Base-by-base conservation (phyloP, 2,888 invertebrate genomes). In the Amblyjoppa fuscipennis region DNA sequence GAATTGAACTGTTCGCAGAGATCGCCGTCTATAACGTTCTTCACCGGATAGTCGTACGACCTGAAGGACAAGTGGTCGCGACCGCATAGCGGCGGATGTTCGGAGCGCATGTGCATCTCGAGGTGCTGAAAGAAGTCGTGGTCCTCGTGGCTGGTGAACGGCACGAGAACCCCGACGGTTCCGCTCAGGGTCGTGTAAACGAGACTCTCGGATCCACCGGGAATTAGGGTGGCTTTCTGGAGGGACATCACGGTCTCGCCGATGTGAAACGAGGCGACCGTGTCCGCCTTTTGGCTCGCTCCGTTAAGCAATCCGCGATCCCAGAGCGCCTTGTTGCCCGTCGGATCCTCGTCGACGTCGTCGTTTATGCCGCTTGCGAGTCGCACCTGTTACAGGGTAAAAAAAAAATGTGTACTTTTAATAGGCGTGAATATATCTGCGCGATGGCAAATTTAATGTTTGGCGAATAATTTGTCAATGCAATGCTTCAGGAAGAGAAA, bases 101-200 rank as follows among this genome's bases (percentile, higher is more conserved):
- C 99, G 88, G 98, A 98, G 75, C 99, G 95, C 98, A 99, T 98
- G 94, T 99, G 99, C 99, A 99, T 99, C 94, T 99, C 99, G 87
- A 99, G 95, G 95, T 99, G 99, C 93, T 99, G 99, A 95, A 99
- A 99, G 94, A 99, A 99, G 93, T 99, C 99, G 91, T 99, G 99
- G 94, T 99, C 99, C 95, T 99, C 99, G 90, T 98, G 97, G 25
- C 98, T 98, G 0, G 98, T 98, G 92, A 99, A 99, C 0, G 99
- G 98, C 28, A 99, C 97, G 56, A 99, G 95, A 7, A 98, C 98
- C 0, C 99, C 99, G 0, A 99, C 97, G 0, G 98, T 97, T 3
- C 99, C 99, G 85, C 99, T 98, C 16, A 99, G 94, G 0, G 99
- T 99, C 0, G 99, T 98, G 93, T 99, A 99, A 2, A 99, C 97